Evolutionary conservation across 2,888 invertebrate species (phyloP).

Genomic region (Lottia scabra): DNA sequence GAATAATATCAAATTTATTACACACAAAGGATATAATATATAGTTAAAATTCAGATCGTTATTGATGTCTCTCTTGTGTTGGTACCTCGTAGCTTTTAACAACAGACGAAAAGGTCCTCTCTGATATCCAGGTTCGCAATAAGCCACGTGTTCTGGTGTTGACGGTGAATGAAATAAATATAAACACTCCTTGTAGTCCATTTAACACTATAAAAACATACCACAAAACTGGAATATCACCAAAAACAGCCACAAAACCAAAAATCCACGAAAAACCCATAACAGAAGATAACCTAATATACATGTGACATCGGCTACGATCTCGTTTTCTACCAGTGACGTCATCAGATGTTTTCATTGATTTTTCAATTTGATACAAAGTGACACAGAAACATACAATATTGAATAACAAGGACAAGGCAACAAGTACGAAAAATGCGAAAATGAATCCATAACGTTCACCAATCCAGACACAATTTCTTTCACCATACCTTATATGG

Average conservation of each 20-base stretch:
- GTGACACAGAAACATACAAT: conserved; percentile 27
- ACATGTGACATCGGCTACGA: conserved; percentile 13
- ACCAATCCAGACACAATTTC: conserved; percentile 12
- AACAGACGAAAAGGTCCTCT: too few species aligned
- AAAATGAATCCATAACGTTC: conserved; percentile 8
- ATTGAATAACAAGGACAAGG: conserved; percentile 22
- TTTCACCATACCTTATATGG: conserved; percentile 14
- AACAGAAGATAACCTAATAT: conserved; percentile 20
- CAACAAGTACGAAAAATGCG: conserved; percentile 25
- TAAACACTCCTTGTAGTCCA: conserved; percentile 25
- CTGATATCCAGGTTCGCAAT: background rate
- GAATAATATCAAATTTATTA: too few species aligned
- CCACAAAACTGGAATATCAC: conserved; percentile 16
- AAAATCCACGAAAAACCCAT: conserved; percentile 28
- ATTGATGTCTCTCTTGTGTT: too few species aligned
- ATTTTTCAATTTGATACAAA: conserved; percentile 5
- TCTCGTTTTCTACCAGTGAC: conserved; percentile 8
- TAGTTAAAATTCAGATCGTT: too few species aligned
- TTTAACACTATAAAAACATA: conserved; percentile 27
- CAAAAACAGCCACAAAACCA: conserved; percentile 25
- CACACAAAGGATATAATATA: too few species aligned
- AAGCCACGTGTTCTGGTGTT: background rate
- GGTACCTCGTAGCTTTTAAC: too few species aligned
- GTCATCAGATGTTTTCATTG: background rate
- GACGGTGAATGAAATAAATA: conserved; percentile 22